A percentile compares a stretch with the other conserved stretches of the same genome.
Evolutionary conservation across 2,888 invertebrate species (phyloP).

Genomic region (Tetragnatha montana): DNA sequence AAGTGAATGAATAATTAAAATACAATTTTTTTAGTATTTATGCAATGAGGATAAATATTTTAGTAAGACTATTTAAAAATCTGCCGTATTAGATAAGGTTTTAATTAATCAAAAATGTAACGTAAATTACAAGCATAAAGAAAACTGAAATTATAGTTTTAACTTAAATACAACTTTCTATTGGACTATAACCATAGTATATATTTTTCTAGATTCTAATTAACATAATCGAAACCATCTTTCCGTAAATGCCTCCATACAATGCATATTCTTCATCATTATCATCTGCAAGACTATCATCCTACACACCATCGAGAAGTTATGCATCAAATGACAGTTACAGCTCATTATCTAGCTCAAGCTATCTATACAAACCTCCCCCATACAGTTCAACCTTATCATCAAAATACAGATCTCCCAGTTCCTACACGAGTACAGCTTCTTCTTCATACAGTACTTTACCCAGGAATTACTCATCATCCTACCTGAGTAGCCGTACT

Average conservation of each 20-base stretch:
- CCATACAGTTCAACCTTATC: slow-evolving; percentile 44
- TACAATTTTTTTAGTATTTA: no score
- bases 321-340: slow-evolving; percentile 36
- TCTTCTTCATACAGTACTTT: slow-evolving; percentile 33
- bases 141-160: no score
- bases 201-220: no score
- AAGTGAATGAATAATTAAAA: no score
- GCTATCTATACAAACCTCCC: slow-evolving; percentile 50
- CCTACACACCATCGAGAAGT: slow-evolving; percentile 34
- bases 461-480: slow-evolving; percentile 40
- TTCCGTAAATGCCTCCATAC: slow-evolving; percentile 50
- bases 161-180: no score
- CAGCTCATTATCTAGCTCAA: slow-evolving; percentile 35
- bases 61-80: no score
- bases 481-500: slow-evolving; percentile 15
- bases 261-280: slow-evolving; percentile 49
- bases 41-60: no score
- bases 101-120: no score
- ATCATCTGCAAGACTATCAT: slow-evolving; percentile 47
- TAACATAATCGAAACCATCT: background rate
- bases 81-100: no score
- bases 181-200: no score
- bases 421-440: slow-evolving; percentile 21
- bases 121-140: no score
- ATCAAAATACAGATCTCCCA: slow-evolving; percentile 44